These are phyloP conservation scores for Tadarida brasiliensis DNA, from an alignment of 2,797 vertebrate genomes.

Conservation along the genomic window DNA sequence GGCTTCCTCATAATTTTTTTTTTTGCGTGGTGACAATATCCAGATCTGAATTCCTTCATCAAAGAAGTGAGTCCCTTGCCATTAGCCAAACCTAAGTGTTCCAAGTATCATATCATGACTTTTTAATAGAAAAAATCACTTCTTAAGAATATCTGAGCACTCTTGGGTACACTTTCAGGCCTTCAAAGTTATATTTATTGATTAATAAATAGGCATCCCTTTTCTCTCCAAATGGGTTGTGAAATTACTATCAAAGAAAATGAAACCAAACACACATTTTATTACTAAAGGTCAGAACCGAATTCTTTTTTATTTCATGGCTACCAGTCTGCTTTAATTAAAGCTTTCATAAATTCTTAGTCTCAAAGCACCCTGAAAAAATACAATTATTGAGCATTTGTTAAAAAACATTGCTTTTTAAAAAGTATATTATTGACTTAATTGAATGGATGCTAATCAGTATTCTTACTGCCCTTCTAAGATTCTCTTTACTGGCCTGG, in stretches of 20 bases:
- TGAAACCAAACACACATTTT: not conserved
- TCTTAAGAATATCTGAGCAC: not conserved
- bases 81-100: not conserved
- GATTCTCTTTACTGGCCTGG: not conserved
- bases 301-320: conserved; percentile 1
- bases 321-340: not conserved
- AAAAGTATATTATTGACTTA: not conserved
- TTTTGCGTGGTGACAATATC: not conserved
- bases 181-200: conserved; percentile 29
- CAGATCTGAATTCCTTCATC: conserved; percentile 62
- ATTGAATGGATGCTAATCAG: not conserved
- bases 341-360: not conserved
- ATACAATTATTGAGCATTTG: not conserved
- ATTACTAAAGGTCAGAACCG: not conserved
- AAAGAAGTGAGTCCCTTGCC: not conserved
- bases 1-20: not conserved
- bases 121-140: conserved; percentile 38
- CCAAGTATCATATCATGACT: conserved; percentile 1
- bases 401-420: not conserved
- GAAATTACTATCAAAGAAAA: conserved; percentile 51
- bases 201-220: not conserved
- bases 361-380: not conserved
- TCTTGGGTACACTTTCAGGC: not conserved
- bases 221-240: not conserved
- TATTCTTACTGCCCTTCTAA: not conserved